Conservation (phyloP, 2,888 invertebrate species). For the Syrphus vitripennis region DNA sequence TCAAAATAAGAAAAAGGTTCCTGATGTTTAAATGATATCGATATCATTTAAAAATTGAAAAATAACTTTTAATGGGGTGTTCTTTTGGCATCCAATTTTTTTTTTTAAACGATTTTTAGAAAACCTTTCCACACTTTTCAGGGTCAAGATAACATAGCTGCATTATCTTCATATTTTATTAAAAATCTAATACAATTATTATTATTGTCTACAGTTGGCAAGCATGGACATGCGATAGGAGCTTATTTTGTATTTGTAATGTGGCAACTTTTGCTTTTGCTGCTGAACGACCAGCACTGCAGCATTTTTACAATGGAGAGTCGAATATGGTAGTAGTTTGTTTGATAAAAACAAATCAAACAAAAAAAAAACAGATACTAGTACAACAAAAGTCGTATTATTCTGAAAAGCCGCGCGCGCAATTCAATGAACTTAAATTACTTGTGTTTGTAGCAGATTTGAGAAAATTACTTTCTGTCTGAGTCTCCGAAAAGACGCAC, state of each 20-base stretch:
- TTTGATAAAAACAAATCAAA: slow-evolving; percentile 40
- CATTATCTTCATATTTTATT: too few relatives aligned
- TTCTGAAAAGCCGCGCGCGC: slow-evolving; percentile 49
- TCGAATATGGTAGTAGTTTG: slow-evolving; percentile 33
- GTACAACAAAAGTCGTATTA: slow-evolving; percentile 31
- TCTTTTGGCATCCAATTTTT: too few relatives aligned
- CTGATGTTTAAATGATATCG: too few relatives aligned
- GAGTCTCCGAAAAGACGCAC: background rate
- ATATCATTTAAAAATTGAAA: too few relatives aligned
- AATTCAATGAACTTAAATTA: slow-evolving; percentile 59
- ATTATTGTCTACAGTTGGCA: slow-evolving; percentile 4
- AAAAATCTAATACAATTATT: too few relatives aligned
- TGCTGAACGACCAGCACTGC: slow-evolving; percentile 45
- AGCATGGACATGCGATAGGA: background rate
- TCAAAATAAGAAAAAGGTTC: too few relatives aligned
- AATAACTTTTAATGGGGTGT: too few relatives aligned
- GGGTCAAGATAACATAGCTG: too few relatives aligned
- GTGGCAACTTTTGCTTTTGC: slow-evolving; percentile 36
- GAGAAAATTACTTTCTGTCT: slow-evolving; percentile 21
- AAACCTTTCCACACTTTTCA: too few relatives aligned
- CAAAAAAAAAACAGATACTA: background rate
- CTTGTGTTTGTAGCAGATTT: slow-evolving; percentile 24
- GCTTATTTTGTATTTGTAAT: background rate
- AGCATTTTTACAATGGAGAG: slow-evolving; percentile 25
- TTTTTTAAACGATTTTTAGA: too few relatives aligned